Conservation (phyloP, 2,797 vertebrate genomes). For the Heteromormyrus szaboi region DNA sequence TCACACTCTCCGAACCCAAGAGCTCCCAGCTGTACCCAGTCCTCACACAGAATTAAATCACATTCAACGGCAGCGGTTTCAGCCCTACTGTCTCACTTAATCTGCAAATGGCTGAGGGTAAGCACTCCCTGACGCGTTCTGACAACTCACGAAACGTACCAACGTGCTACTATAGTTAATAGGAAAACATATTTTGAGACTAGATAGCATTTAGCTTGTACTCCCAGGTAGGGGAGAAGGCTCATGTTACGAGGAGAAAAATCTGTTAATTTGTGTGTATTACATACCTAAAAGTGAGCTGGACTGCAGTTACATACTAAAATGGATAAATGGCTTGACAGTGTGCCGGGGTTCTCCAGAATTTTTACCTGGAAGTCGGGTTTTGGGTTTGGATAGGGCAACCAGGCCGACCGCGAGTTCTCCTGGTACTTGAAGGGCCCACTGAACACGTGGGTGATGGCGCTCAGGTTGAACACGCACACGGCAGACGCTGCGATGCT, state of each 20-base stretch:
- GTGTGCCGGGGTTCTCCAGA: neutral
- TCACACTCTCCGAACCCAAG: neutral
- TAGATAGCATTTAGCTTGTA: neutral
- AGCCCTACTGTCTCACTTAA: conserved; percentile 45
- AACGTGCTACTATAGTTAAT: neutral
- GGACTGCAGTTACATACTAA: neutral
- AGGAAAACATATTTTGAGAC: neutral
- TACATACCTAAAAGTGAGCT: neutral
- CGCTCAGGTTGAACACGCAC: conserved; percentile 93
- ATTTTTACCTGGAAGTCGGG: conserved; percentile 88
- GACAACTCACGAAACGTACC: neutral
- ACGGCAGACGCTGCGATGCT: conserved; percentile 94
- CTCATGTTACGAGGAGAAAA: neutral
- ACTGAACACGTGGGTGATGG: conserved; percentile 83
- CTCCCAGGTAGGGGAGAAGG: conserved; percentile 36
- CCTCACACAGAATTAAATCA: conserved; percentile 36
- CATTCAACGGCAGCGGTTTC: conserved; percentile 48
- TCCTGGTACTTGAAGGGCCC: conserved; percentile 97
- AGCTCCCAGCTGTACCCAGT: neutral
- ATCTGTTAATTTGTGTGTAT: neutral
- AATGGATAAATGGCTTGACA: neutral
- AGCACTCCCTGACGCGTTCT: conserved; percentile 42
- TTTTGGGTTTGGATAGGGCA: conserved; percentile 92
- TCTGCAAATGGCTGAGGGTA: conserved; percentile 38
- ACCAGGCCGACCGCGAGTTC: conserved; percentile 90